A percentile compares a stretch with the other conserved stretches of the same genome.
These are phyloP conservation scores for Temnothorax ravouxi DNA, from an alignment of 2,888 invertebrate species.

Conservation along the genomic window DNA sequence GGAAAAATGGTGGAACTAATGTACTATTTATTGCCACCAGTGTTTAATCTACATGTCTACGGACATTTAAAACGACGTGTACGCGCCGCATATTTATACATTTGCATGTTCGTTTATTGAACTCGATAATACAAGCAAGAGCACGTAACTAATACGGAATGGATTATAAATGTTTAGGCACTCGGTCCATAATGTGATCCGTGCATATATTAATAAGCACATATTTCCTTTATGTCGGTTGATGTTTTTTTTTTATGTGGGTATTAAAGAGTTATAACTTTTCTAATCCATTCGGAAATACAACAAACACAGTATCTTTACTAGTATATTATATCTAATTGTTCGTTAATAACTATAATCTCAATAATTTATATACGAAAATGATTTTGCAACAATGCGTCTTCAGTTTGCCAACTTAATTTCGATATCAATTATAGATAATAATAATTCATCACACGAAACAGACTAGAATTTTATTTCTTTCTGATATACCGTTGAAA, in stretches of 20 bases:
- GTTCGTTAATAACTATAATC: neutral
- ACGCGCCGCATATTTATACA: conserved; percentile 25
- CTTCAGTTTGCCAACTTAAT: neutral
- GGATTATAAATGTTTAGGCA: conserved; percentile 32
- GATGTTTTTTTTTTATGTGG: conserved; percentile 4
- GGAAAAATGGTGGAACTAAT: conserved; percentile 6
- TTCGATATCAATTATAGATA: neutral
- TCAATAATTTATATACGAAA: conserved; percentile 27
- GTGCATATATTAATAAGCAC: conserved; percentile 13
- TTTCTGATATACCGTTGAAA: conserved; percentile 1
- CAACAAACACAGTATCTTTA: neutral
- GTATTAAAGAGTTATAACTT: neutral
- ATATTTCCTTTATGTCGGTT: neutral
- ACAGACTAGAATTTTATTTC: neutral
- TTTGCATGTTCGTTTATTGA: neutral
- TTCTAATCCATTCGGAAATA: conserved; percentile 5
- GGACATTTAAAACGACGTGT: conserved; percentile 35
- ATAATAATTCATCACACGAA: neutral
- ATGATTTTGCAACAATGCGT: conserved; percentile 24
- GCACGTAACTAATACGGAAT: conserved; percentile 21
- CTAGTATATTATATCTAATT: neutral
- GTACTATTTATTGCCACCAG: conserved; percentile 29
- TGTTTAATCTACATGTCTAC: conserved; percentile 23
- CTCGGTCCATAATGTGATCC: conserved; percentile 23
- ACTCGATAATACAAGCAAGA: neutral